Evolutionary conservation across 2,797 vertebrate genomes (phyloP).

Genomic region (Sebastes matsubarae): DNA sequence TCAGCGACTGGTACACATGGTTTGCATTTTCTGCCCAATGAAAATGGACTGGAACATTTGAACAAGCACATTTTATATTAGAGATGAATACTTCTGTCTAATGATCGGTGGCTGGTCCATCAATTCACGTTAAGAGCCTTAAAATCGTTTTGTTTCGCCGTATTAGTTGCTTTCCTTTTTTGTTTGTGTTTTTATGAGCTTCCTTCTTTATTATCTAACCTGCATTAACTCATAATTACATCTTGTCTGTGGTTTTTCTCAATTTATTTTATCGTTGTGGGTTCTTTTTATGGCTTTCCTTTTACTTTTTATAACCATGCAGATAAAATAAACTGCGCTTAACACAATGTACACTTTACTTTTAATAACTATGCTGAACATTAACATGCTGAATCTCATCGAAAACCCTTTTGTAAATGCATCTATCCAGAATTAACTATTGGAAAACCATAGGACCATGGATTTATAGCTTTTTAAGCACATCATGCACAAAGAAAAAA

Average conservation of each 20-base stretch:
- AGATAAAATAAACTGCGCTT: background rate
- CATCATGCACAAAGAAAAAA: background rate
- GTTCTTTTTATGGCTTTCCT: slow-evolving; percentile 2
- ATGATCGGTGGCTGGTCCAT: slow-evolving; percentile 1
- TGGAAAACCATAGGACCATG: background rate
- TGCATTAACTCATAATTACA: slow-evolving; percentile 6
- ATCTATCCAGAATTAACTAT: background rate
- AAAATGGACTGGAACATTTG: slow-evolving; percentile 45
- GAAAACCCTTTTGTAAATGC: background rate
- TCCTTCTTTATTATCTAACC: slow-evolving; percentile 5
- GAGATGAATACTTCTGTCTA: slow-evolving; percentile 1
- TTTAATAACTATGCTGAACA: background rate
- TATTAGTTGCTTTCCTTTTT: background rate
- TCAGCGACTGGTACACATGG: slow-evolving; percentile 40
- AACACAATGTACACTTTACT: background rate
- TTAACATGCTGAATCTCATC: background rate
- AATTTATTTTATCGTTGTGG: slow-evolving; percentile 8
- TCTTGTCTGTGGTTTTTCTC: background rate
- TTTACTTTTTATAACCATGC: slow-evolving; percentile 3
- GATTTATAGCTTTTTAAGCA: background rate
- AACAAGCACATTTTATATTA: slow-evolving; percentile 36
- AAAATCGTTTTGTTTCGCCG: background rate
- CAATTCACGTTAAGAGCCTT: background rate
- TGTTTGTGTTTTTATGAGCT: background rate
- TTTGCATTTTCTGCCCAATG: slow-evolving; percentile 59